Evolutionary conservation across 1,140 invertebrate genomes (phyloP).

Genomic region (Scaptomyza montana): DNA sequence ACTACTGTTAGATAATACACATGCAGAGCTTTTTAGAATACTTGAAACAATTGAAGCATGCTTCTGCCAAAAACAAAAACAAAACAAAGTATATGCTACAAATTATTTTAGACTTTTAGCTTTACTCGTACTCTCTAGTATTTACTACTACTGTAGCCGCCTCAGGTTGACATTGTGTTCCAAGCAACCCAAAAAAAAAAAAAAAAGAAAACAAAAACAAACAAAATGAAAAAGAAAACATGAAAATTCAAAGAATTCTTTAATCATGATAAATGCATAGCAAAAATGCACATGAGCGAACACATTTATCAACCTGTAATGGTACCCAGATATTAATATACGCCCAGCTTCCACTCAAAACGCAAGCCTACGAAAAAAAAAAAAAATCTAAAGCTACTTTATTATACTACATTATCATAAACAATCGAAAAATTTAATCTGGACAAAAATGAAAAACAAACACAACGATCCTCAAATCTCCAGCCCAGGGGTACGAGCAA

Average conservation of each 20-base stretch:
- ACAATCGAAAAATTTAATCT: conserved; percentile 17
- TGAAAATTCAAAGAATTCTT: conserved; percentile 15
- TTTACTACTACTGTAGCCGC: conserved; percentile 41
- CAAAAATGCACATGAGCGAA: conserved; percentile 64
- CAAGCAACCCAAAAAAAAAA: conserved; percentile 42
- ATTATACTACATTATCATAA: conserved; percentile 8
- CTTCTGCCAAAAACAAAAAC: conserved; percentile 52
- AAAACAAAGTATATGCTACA: conserved; percentile 38
- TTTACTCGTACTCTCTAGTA: conserved; percentile 27
- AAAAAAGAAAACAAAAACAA: conserved; percentile 24
- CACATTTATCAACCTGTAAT: conserved; percentile 77
- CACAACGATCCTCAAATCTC: conserved; percentile 49
- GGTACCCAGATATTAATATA: conserved; percentile 84
- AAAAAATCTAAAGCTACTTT: conserved; percentile 30
- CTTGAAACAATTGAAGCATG: conserved; percentile 69
- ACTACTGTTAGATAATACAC: conserved; percentile 27
- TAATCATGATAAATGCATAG: conserved; percentile 45
- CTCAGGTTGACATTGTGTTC: conserved; percentile 78
- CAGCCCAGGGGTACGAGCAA: conserved; percentile 52
- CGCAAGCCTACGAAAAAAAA: conserved; percentile 44
- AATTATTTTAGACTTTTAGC: conserved; percentile 40
- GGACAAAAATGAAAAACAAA: conserved; percentile 31
- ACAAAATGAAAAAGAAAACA: conserved; percentile 33
- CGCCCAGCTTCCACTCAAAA: conserved; percentile 81
- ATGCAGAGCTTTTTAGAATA: conserved; percentile 35